Conservation (phyloP, 2,113 vertebrate species). For the Delphinus delphis region DNA sequence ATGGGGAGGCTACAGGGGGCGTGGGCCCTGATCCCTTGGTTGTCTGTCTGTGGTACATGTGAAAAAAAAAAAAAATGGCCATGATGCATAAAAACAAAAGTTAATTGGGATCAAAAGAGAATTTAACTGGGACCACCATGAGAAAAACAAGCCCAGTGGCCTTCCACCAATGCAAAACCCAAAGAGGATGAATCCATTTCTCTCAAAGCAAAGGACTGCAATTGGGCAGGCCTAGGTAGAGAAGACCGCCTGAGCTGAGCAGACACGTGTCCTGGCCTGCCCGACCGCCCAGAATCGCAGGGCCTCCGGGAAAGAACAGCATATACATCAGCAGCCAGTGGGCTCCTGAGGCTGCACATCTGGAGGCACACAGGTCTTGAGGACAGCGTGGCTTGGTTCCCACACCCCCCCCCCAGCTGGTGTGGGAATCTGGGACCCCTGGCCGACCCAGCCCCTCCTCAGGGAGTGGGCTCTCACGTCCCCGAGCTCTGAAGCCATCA, state of each 20-base stretch:
- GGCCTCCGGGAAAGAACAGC: neutral
- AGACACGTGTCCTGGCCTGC: neutral
- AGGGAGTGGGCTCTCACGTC: accelerated
- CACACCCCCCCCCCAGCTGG: neutral
- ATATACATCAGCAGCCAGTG: neutral
- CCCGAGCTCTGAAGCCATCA: neutral
- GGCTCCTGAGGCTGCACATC: accelerated
- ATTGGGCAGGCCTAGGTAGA: neutral
- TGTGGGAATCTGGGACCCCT: too few species aligned
- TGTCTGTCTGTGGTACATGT: neutral
- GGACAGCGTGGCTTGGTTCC: neutral
- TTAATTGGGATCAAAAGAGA: neutral
- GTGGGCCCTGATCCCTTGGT: neutral
- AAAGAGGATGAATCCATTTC: neutral
- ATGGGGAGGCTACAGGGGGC: neutral
- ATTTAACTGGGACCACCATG: neutral
- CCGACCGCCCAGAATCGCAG: neutral
- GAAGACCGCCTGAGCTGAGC: neutral
- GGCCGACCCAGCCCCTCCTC: neutral
- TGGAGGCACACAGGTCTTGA: neutral
- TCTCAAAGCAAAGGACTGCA: neutral
- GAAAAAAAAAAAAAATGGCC: neutral
- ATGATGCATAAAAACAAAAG: neutral
- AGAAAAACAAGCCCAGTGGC: neutral
- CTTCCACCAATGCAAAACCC: neutral